These are phyloP conservation scores for Sander lucioperca DNA, from an alignment of 2,113 vertebrate genomes.

Conservation along the genomic window DNA sequence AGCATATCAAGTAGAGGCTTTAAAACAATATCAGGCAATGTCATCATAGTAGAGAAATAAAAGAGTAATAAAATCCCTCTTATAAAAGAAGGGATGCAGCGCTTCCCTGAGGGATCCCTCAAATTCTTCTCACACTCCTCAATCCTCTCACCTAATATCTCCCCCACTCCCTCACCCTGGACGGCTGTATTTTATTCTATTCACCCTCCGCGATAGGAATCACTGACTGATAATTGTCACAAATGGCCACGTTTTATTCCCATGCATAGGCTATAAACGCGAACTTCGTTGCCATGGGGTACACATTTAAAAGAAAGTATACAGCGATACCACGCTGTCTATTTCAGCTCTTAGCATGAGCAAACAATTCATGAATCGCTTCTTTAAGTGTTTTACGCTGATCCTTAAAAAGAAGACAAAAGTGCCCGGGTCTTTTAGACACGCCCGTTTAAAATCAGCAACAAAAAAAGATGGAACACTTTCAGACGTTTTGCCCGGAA, in stretches of 20 bases:
- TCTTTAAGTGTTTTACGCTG: neutral
- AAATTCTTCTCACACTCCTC: constrained; percentile 67
- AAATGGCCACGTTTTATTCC: constrained; percentile 58
- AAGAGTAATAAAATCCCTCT: constrained; percentile 63
- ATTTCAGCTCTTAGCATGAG: neutral
- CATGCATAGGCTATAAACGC: constrained; percentile 32
- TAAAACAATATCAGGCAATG: constrained; percentile 62
- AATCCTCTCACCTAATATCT: constrained; percentile 38
- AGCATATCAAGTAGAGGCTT: constrained; percentile 65
- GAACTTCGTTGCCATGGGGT: constrained; percentile 46
- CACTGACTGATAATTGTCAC: constrained; percentile 59
- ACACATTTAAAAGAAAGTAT: constrained; percentile 1
- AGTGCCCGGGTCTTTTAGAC: constrained; percentile 1
- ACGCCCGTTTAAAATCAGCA: neutral
- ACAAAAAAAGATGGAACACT: constrained; percentile 19
- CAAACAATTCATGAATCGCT: constrained; percentile 32
- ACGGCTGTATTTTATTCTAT: constrained; percentile 34
- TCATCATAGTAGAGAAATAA: constrained; percentile 71
- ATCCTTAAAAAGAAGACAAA: neutral
- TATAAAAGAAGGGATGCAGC: constrained; percentile 49
- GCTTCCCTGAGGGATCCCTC: constrained; percentile 72
- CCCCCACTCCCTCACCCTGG: constrained; percentile 27
- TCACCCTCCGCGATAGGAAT: constrained; percentile 55
- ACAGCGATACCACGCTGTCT: neutral
- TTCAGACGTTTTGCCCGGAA: neutral